Evolutionary conservation across 2,888 invertebrate species (phyloP).

Genomic region (Sphecodes monilicornis): DNA sequence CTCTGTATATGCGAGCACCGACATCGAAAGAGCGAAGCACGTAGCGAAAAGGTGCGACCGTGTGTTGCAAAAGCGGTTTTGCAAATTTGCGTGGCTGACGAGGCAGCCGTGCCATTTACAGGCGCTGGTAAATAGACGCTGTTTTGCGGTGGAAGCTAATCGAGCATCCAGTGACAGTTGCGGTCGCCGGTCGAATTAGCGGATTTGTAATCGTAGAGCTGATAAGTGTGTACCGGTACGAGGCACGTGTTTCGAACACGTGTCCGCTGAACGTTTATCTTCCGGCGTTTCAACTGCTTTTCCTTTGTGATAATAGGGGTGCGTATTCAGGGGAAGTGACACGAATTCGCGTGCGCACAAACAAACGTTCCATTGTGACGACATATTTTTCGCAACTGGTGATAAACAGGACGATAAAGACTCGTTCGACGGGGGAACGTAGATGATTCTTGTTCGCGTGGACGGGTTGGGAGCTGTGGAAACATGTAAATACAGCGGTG

Average conservation of each 20-base stretch:
- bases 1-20: neutral
- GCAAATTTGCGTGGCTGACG: constrained; percentile 26
- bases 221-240: neutral
- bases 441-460: constrained; percentile 1
- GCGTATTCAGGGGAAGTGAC: neutral
- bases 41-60: constrained; percentile 8
- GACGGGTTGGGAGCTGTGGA: neutral
- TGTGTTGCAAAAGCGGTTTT: constrained; percentile 8
- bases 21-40: neutral
- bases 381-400: constrained; percentile 31
- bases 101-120: constrained; percentile 36
- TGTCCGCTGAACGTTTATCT: constrained; percentile 16
- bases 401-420: constrained; percentile 11
- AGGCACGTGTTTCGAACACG: neutral
- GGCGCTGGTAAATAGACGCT: constrained; percentile 22
- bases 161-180: constrained; percentile 7
- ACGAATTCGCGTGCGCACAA: constrained; percentile 7
- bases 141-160: constrained; percentile 16
- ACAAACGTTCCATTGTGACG: neutral
- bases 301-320: constrained; percentile 5
- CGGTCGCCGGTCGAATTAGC: constrained; percentile 10
- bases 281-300: constrained; percentile 13
- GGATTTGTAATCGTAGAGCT: constrained; percentile 19
- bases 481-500: neutral
- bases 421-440: neutral